phyloP scores from a whole-genome alignment of 2,113 vertebrate species.

The Orycteropus afer region DNA sequence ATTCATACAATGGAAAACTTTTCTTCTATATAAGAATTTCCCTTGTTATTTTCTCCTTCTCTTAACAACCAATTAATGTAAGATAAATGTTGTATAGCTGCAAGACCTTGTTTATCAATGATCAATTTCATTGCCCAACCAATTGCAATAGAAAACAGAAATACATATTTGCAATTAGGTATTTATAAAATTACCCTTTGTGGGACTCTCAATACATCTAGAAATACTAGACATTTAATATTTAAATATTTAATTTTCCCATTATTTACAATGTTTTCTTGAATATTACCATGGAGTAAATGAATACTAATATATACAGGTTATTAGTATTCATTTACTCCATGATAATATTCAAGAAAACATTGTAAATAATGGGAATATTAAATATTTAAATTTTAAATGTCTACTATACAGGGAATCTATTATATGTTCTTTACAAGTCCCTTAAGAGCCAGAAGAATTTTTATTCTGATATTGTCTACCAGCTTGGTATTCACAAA shows the following conservation, averaged over 20 bases:
- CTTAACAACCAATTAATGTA: background rate
- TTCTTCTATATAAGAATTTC: background rate
- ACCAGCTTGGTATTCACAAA: too few species aligned
- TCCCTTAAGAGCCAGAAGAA: background rate
- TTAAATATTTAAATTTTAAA: too few species aligned
- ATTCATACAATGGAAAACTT: background rate
- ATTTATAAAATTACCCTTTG: constrained; percentile 20
- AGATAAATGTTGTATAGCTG: background rate
- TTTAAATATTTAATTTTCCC: background rate
- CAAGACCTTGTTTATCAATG: background rate
- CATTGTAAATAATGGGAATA: too few species aligned
- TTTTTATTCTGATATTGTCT: background rate
- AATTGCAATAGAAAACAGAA: background rate
- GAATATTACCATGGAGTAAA: background rate
- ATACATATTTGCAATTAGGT: background rate
- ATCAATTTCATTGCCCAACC: background rate
- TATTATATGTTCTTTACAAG: background rate
- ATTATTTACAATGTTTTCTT: constrained; percentile 25
- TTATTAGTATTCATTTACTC: too few species aligned
- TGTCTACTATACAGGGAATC: too few species aligned
- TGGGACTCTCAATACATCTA: background rate
- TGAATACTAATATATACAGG: background rate
- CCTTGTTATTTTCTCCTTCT: background rate
- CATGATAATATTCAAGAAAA: too few species aligned
- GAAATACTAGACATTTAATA: background rate